Evolutionary conservation across 1,140 invertebrate genomes (phyloP).

Genomic region (Nomia melanderi): DNA sequence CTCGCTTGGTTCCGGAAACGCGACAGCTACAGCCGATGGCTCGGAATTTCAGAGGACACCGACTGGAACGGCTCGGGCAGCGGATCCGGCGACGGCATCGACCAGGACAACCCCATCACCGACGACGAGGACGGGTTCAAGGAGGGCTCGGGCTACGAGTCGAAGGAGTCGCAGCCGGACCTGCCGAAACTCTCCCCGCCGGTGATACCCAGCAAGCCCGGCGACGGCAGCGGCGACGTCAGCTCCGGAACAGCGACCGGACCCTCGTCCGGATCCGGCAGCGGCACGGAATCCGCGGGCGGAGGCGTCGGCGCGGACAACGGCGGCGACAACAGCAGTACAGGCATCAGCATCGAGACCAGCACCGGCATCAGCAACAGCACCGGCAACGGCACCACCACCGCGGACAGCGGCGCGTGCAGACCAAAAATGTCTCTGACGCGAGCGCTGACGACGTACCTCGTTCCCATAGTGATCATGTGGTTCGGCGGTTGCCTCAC

Average conservation of each 20-base stretch:
- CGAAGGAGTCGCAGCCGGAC: conserved; percentile 52
- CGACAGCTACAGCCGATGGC: not conserved
- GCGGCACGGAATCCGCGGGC: too few species aligned
- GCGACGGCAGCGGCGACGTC: conserved; percentile 42
- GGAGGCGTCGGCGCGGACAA: too few species aligned
- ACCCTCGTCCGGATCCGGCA: too few species aligned
- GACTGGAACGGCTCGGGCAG: conserved; percentile 82
- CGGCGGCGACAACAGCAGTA: too few species aligned
- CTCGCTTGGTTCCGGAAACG: too few species aligned
- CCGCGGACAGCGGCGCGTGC: conserved; percentile 75
- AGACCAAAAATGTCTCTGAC: conserved; percentile 84
- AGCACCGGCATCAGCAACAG: conserved; percentile 52
- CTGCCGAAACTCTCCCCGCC: conserved; percentile 58
- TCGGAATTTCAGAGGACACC: conserved; percentile 78
- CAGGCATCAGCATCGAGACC: conserved; percentile 34
- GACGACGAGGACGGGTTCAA: conserved; percentile 77
- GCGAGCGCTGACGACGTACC: conserved; percentile 86
- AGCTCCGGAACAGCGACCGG: too few species aligned
- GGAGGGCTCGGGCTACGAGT: conserved; percentile 77
- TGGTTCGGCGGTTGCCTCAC: conserved; percentile 91
- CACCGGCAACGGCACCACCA: conserved; percentile 55
- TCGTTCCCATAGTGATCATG: conserved; percentile 89
- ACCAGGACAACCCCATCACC: conserved; percentile 79
- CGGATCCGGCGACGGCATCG: conserved; percentile 82
- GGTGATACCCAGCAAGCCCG: conserved; percentile 63